These are phyloP conservation scores for Limnephilus marmoratus DNA, from an alignment of 2,888 invertebrate genomes.

Conservation along the genomic window DNA sequence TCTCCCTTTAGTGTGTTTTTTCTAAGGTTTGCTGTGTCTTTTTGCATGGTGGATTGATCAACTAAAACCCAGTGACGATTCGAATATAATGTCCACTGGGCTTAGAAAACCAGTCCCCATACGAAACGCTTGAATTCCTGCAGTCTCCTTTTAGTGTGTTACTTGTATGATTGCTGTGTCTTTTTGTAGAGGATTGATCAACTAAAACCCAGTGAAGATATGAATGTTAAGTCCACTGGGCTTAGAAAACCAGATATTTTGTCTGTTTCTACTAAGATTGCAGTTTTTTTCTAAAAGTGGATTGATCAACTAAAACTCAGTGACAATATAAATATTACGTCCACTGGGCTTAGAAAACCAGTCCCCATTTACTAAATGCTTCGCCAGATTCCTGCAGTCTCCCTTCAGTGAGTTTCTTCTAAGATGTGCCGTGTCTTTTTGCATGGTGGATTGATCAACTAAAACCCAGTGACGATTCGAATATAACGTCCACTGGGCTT, in stretches of 20 bases:
- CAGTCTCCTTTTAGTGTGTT: background rate
- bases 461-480: background rate
- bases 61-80: slow-evolving; percentile 18
- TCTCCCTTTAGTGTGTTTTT: no score
- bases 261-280: background rate
- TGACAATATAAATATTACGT: background rate
- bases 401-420: background rate
- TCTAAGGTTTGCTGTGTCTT: no score
- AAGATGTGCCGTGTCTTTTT: no score
- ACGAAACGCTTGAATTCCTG: no score
- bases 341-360: background rate
- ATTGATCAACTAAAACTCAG: background rate
- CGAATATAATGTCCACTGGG: background rate
- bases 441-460: background rate
- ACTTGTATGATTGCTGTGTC: background rate
- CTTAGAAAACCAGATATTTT: background rate
- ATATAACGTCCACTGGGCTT: background rate
- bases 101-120: background rate
- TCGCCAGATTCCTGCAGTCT: background rate
- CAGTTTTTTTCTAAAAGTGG: background rate
- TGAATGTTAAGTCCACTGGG: background rate
- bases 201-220: background rate
- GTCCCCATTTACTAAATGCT: background rate
- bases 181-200: background rate
- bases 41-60: background rate